Evolutionary conservation across 2,888 invertebrate genomes (phyloP).

Genomic region (Cabera pusaria): DNA sequence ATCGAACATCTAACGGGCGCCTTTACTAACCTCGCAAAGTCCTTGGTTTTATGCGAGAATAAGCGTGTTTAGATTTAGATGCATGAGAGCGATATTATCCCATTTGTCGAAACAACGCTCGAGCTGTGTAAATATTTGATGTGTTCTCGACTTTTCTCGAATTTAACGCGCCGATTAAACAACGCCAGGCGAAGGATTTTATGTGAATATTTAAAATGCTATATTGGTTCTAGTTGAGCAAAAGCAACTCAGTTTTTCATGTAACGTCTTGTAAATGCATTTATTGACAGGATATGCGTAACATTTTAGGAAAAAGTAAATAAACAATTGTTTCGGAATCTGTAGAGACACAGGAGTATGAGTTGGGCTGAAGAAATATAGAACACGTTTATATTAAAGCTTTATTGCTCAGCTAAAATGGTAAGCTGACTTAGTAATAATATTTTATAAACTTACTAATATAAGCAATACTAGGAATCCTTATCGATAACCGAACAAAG

Average conservation of each 20-base stretch:
- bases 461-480: too few species aligned
- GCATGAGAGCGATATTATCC: conserved; percentile 72
- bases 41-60: conserved; percentile 45
- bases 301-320: conserved; percentile 32
- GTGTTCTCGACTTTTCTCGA: conserved; percentile 80
- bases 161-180: conserved; percentile 81
- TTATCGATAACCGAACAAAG: too few species aligned
- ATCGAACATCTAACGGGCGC: too few species aligned
- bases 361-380: too few species aligned
- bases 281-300: conserved; percentile 41
- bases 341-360: too few species aligned
- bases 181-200: conserved; percentile 76
- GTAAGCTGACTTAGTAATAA: too few species aligned
- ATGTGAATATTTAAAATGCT: conserved; percentile 80
- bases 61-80: conserved; percentile 68
- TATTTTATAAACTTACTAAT: too few species aligned
- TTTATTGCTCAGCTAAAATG: too few species aligned
- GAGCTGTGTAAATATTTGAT: conserved; percentile 76
- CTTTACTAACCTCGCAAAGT: conserved; percentile 11
- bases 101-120: conserved; percentile 76
- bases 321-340: too few species aligned
- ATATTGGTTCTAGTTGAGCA: conserved; percentile 75
- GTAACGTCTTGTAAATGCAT: conserved; percentile 50
- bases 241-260: conserved; percentile 59
- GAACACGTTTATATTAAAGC: too few species aligned